Evolutionary conservation across 2,797 vertebrate species (phyloP).

Genomic region (Chloroceryle amazona): DNA sequence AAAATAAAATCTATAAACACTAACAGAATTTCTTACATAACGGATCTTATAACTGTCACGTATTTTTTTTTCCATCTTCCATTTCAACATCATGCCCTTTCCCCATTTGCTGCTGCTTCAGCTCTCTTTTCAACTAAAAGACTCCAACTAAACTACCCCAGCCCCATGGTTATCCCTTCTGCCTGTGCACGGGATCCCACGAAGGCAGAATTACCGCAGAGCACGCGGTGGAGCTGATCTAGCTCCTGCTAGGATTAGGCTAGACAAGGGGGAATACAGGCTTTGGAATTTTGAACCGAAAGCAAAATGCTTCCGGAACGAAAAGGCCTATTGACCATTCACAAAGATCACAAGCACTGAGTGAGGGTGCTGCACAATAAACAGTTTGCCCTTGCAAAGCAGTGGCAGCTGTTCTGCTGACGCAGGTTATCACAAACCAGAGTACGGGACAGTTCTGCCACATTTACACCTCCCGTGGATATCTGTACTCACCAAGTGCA

Average conservation of each 20-base stretch:
- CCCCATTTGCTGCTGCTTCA: constrained; percentile 1
- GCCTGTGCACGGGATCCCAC: neutral
- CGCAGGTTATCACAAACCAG: neutral
- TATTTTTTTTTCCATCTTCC: neutral
- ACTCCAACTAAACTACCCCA: neutral
- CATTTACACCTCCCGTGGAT: neutral
- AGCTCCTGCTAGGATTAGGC: neutral
- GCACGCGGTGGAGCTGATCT: neutral
- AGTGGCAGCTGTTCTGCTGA: neutral
- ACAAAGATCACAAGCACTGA: neutral
- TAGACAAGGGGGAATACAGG: neutral
- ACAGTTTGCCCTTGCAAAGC: neutral
- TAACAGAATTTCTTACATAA: neutral
- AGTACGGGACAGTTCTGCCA: neutral
- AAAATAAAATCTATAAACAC: constrained; percentile 8
- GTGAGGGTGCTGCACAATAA: neutral
- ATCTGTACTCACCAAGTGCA: neutral
- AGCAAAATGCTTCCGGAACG: neutral
- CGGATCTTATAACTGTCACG: neutral
- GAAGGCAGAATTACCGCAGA: neutral
- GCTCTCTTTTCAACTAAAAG: neutral
- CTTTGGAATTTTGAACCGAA: neutral
- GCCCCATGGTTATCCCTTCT: neutral
- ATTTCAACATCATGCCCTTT: neutral
- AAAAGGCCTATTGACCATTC: neutral